These are phyloP conservation scores for Myripristis murdjan DNA, from an alignment of 2,797 vertebrate species.

Conservation along the genomic window DNA sequence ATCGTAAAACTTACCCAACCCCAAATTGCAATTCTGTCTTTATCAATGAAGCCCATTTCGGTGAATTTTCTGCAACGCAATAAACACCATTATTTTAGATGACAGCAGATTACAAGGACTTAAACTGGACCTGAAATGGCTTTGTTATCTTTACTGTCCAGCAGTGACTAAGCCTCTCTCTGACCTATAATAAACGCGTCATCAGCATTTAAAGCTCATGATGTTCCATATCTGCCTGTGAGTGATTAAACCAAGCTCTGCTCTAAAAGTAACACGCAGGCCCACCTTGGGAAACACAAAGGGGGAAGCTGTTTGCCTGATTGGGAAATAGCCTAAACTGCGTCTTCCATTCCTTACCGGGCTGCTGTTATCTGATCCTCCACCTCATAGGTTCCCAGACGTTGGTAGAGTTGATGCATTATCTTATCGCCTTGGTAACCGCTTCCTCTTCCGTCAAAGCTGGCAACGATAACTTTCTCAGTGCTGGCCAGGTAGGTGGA, in stretches of 20 bases:
- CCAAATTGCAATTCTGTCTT: constrained; percentile 94
- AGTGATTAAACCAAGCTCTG: not conserved
- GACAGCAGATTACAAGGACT: not conserved
- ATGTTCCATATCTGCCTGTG: constrained; percentile 19
- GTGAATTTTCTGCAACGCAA: constrained; percentile 89
- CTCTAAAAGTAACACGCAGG: no score
- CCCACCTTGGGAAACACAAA: not conserved
- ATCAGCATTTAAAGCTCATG: not conserved
- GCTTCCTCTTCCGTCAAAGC: constrained; percentile 97
- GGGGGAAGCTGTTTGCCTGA: constrained; percentile 33
- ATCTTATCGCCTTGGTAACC: constrained; percentile 95
- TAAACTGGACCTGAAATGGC: not conserved
- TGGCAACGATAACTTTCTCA: constrained; percentile 94
- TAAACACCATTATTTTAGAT: constrained; percentile 15
- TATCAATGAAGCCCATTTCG: constrained; percentile 91
- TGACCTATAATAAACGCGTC: not conserved
- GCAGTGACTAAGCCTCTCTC: constrained; percentile 1
- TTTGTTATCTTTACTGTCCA: constrained; percentile 6
- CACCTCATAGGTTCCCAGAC: constrained; percentile 94
- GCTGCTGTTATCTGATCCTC: constrained; percentile 96
- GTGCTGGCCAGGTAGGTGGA: constrained; percentile 95
- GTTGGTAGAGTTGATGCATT: constrained; percentile 93
- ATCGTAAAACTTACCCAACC: constrained; percentile 92
- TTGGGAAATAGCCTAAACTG: constrained; percentile 41
- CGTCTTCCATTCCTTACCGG: constrained; percentile 81